Evolutionary conservation across 2,888 invertebrate genomes (phyloP).

Genomic region (Microctonus brassicae): DNA sequence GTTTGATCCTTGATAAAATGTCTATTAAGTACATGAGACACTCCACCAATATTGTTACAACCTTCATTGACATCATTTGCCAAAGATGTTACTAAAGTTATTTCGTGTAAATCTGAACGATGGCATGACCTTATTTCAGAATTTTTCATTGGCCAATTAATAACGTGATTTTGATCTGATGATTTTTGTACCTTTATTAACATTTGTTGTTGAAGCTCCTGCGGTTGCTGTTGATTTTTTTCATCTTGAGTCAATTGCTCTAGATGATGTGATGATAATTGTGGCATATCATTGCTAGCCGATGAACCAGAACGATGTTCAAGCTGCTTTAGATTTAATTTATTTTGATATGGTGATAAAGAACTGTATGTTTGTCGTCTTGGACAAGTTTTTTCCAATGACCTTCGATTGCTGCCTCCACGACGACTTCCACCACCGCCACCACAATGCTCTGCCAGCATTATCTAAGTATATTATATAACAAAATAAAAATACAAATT

Average conservation of each 20-base stretch:
- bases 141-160: constrained; percentile 2
- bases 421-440: constrained; percentile 52
- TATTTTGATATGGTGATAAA: constrained; percentile 54
- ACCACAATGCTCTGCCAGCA: constrained; percentile 68
- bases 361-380: constrained; percentile 63
- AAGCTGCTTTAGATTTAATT: constrained; percentile 45
- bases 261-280: constrained; percentile 32
- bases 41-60: constrained; percentile 50
- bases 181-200: constrained; percentile 27
- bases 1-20: constrained; percentile 56
- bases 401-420: constrained; percentile 52
- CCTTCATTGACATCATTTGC: constrained; percentile 31
- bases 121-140: background rate
- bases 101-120: constrained; percentile 1
- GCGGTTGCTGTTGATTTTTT: too few species aligned
- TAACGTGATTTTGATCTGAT: background rate
- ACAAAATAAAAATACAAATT: background rate
- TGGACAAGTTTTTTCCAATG: constrained; percentile 48
- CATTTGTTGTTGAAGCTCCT: constrained; percentile 12
- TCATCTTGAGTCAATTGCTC: background rate
- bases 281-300: constrained; percentile 58
- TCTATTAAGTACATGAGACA: constrained; percentile 23
- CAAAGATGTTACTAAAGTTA: constrained; percentile 29
- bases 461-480: constrained; percentile 65
- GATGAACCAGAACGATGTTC: constrained; percentile 58